Evolutionary conservation across 1,140 invertebrate species (phyloP).

Genomic region (Cotesia typhae): DNA sequence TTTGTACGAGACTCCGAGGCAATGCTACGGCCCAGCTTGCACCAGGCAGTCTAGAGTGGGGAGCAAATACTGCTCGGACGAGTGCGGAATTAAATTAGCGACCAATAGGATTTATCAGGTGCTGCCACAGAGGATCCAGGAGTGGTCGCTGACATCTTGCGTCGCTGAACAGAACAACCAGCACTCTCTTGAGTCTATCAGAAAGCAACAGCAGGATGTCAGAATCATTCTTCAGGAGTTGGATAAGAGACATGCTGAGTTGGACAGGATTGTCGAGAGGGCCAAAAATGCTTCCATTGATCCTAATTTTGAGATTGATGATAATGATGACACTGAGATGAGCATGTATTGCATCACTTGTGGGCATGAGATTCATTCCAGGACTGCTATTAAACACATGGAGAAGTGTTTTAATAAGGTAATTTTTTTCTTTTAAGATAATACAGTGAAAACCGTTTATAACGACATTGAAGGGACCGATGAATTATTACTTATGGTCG

Average conservation of each 20-base stretch:
- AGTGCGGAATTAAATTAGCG: constrained; percentile 92
- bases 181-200: constrained; percentile 82
- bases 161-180: constrained; percentile 88
- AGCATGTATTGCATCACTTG: constrained; percentile 97
- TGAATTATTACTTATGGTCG: too few species aligned
- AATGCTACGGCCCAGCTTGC: constrained; percentile 94
- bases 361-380: constrained; percentile 90
- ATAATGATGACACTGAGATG: constrained; percentile 82
- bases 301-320: constrained; percentile 71
- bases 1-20: constrained; percentile 68
- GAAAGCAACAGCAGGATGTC: constrained; percentile 80
- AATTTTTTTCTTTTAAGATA: constrained; percentile 32
- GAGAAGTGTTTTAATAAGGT: constrained; percentile 95
- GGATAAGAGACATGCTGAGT: constrained; percentile 77
- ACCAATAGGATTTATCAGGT: constrained; percentile 86
- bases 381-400: constrained; percentile 91
- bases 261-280: constrained; percentile 84
- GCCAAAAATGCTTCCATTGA: constrained; percentile 77
- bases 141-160: constrained; percentile 91
- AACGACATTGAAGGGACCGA: too few species aligned
- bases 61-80: constrained; percentile 95
- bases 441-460: not conserved
- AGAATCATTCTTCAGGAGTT: constrained; percentile 79
- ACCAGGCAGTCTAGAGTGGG: constrained; percentile 77
- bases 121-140: constrained; percentile 90